Percentiles rank a stretch among this genome's conserved stretches.
Evolutionary conservation across 2,888 invertebrate species (phyloP).

Genomic region (Ganaspis brasiliensis): DNA sequence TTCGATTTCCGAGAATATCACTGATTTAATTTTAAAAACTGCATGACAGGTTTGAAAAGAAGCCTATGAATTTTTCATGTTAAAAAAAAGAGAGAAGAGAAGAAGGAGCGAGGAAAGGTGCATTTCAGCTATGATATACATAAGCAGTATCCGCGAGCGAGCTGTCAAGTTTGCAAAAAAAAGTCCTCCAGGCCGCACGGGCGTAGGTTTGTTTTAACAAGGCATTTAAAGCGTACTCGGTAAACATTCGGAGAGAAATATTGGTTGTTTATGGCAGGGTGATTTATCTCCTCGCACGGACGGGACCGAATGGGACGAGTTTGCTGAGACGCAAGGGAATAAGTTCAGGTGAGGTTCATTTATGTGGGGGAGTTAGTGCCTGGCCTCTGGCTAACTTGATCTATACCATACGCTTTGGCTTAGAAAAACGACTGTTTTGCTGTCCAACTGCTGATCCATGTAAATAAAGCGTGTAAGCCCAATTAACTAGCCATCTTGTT

Average conservation of each 20-base stretch:
- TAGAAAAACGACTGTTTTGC: slow-evolving; percentile 45
- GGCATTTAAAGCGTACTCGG: slow-evolving; percentile 80
- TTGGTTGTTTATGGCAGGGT: slow-evolving; percentile 79
- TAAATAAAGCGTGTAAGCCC: slow-evolving; percentile 38
- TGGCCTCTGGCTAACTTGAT: slow-evolving; percentile 57
- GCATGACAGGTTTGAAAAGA: too few relatives aligned
- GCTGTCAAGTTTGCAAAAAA: slow-evolving; percentile 65
- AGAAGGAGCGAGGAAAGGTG: not conserved
- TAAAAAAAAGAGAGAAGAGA: not conserved
- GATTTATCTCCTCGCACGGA: slow-evolving; percentile 79
- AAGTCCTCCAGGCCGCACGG: slow-evolving; percentile 64
- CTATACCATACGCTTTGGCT: slow-evolving; percentile 24
- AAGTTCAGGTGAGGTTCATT: slow-evolving; percentile 72
- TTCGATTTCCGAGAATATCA: too few relatives aligned
- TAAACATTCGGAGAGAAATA: slow-evolving; percentile 80
- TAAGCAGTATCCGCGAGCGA: slow-evolving; percentile 48
- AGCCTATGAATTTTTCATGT: not conserved
- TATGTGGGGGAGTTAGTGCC: slow-evolving; percentile 60
- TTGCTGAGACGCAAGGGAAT: slow-evolving; percentile 68
- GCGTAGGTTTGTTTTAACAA: slow-evolving; percentile 81
- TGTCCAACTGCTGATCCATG: slow-evolving; percentile 20
- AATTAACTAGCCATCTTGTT: slow-evolving; percentile 29
- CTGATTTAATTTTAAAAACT: too few relatives aligned
- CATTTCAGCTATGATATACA: slow-evolving; percentile 29
- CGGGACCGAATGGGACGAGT: slow-evolving; percentile 62